Conservation (phyloP, 2,113 vertebrate genomes). For the Cyrtonyx montezumae region DNA sequence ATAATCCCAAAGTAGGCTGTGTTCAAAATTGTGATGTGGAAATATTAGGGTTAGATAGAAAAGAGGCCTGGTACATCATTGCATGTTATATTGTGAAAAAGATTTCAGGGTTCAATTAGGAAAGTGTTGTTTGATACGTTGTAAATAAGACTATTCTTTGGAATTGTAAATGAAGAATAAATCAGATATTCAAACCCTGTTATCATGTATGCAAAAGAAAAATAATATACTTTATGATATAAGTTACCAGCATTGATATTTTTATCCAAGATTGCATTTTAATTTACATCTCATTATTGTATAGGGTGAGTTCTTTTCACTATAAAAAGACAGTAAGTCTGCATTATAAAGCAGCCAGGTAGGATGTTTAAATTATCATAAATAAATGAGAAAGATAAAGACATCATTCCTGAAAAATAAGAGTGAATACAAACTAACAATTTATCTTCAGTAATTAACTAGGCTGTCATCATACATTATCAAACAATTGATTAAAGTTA, state of each 20-base stretch:
- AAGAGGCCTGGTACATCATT: fast-evolving
- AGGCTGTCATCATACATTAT: slow-evolving; percentile 27
- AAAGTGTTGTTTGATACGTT: slow-evolving; percentile 19
- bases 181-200: slow-evolving; percentile 17
- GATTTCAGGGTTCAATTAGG: not conserved
- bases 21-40: not conserved
- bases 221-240: not conserved
- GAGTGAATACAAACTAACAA: not conserved
- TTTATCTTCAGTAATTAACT: slow-evolving; percentile 20
- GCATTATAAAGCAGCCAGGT: not conserved
- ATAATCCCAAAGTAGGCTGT: not conserved
- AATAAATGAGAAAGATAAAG: slow-evolving; percentile 25
- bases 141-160: not conserved
- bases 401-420: slow-evolving; percentile 20
- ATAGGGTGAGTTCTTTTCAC: not conserved
- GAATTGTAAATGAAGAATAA: slow-evolving; percentile 37
- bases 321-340: not conserved
- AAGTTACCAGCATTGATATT: slow-evolving; percentile 38
- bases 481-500: not conserved
- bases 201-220: not conserved
- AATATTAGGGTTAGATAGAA: not conserved
- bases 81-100: not conserved
- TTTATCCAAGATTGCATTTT: slow-evolving; percentile 39
- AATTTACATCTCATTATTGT: not conserved
- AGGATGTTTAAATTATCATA: slow-evolving; percentile 21